Conservation (phyloP, 1,140 invertebrate genomes). For the Cydia amplana region DNA sequence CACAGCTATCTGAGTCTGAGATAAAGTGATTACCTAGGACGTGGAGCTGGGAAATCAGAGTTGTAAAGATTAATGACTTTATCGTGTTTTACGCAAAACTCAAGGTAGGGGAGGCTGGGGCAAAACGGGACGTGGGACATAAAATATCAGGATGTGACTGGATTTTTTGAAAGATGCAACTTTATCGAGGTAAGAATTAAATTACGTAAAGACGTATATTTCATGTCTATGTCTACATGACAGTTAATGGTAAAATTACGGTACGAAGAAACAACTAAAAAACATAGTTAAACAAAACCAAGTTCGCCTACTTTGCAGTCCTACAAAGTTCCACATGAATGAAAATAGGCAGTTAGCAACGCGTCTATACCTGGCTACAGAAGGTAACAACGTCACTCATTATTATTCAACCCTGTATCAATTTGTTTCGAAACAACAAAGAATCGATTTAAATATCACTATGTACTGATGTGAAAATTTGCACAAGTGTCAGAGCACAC, state of each 20-base stretch:
- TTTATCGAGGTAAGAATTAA: too few relatives aligned
- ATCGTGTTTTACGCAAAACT: constrained; percentile 31
- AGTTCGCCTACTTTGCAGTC: too few relatives aligned
- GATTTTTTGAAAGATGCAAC: too few relatives aligned
- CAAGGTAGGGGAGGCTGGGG: background rate
- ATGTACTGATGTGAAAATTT: constrained; percentile 37
- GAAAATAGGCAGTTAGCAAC: background rate
- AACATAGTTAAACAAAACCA: too few relatives aligned
- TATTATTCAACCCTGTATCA: constrained; percentile 5
- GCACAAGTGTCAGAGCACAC: constrained; percentile 36
- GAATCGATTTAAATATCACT: constrained; percentile 31
- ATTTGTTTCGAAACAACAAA: background rate
- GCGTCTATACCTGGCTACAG: background rate
- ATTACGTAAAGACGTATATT: too few relatives aligned
- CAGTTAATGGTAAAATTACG: too few relatives aligned
- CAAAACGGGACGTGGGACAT: background rate
- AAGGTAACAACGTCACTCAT: background rate
- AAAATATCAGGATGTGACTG: too few relatives aligned
- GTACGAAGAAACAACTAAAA: too few relatives aligned
- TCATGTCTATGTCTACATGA: too few relatives aligned
- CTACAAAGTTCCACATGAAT: background rate
- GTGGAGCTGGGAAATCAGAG: constrained; percentile 62
- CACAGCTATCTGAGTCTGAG: constrained; percentile 55
- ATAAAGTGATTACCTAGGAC: constrained; percentile 56
- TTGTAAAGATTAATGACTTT: constrained; percentile 61